Evolutionary conservation across 2,797 vertebrate species (phyloP).

Genomic region (Heliangelus exortis): DNA sequence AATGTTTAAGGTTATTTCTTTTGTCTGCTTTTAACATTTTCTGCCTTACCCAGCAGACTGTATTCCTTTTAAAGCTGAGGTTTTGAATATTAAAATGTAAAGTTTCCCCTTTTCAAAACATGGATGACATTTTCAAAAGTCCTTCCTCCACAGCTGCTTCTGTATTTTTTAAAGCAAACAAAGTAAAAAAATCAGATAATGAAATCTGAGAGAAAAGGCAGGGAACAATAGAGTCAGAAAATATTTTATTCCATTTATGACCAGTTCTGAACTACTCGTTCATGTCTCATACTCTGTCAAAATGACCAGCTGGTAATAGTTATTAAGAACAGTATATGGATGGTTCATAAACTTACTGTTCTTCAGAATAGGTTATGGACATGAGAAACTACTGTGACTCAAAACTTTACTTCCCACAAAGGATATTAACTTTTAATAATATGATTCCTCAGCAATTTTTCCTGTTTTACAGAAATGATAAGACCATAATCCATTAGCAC

Average conservation of each 20-base stretch:
- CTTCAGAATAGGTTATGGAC: neutral
- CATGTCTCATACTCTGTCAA: neutral
- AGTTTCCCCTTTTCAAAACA: constrained; percentile 31
- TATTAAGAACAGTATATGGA: neutral
- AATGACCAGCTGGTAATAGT: neutral
- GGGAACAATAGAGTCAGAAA: neutral
- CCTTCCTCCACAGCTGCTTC: neutral
- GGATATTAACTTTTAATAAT: neutral
- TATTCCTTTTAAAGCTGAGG: neutral
- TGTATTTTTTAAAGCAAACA: constrained; percentile 37
- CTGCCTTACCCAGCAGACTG: neutral
- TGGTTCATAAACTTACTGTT: neutral
- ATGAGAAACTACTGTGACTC: neutral
- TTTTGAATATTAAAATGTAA: constrained; percentile 51
- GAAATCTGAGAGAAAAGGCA: neutral
- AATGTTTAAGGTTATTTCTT: constrained; percentile 48
- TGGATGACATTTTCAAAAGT: constrained; percentile 30
- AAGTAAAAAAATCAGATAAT: neutral
- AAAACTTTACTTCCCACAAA: neutral
- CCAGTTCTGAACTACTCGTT: neutral
- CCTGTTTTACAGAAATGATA: neutral
- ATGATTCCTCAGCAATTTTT: neutral
- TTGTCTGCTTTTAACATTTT: constrained; percentile 53
- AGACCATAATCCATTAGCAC: neutral
- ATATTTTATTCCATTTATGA: neutral